Base-by-base conservation (phyloP, 2,888 invertebrate species). In the Meiosimyza platycephala region DNA sequence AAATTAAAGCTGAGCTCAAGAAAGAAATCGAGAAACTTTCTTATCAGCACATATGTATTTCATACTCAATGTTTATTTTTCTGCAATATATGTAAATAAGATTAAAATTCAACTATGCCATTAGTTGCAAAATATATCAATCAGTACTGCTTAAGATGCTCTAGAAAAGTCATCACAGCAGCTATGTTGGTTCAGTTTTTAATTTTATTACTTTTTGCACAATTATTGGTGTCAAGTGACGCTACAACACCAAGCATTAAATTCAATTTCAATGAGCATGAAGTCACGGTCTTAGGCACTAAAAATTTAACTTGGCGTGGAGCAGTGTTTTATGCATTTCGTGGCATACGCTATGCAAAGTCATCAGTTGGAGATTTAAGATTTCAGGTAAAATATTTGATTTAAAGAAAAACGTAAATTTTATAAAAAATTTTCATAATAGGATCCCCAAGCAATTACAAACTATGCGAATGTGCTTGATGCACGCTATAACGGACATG, bases 401-500 rank as follows among this genome's bases (percentile, higher is more conserved):
- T 15, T 28, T 64, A 1, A 11, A 50, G 9, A 1, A 64, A 47
- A 15, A 64, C 6, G 18, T 52, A 59, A 62, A 70, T 50, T 28
- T n/a, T 15, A 59, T 9, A 70, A 22, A 22, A 40, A 28, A n/a
- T 12, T 51, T 48, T 67, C 51, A 52, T 48, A n/a, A 2, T 78
- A 90, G 90, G 88, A 88, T 55, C 89, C 90, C 0, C 79, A 84
- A 51, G 86, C 73, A 15, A 33, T 79, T 48, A 73, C 75, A 13
- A 71, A 75, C 9, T 67, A 76, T 51, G 76, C 76, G 1, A 71
- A 69, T 1, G 33, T 13, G 16, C 68, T 78, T 7, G 77, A 90
- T 79, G 90, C 89, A 2, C 88, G 87, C 2, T 74, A 85, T 70
- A 89, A 90, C 55, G 89, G 89, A 0, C 89, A 89, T 1, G 85